phyloP scores from a whole-genome alignment of 2,113 vertebrate species.

The Numida meleagris region DNA sequence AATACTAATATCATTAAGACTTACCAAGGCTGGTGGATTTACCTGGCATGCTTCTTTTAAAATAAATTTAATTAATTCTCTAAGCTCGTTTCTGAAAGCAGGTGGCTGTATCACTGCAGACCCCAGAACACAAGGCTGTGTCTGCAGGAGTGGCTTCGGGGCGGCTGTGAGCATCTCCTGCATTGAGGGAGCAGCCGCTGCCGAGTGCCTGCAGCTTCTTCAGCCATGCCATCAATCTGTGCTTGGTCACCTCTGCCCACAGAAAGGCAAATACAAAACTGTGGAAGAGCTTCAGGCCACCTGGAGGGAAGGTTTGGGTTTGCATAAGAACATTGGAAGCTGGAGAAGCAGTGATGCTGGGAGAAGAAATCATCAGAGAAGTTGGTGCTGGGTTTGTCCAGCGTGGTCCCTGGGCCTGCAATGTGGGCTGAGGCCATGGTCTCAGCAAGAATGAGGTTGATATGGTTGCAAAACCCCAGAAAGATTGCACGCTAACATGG shows the following conservation, averaged over 20 bases:
- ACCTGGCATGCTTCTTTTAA: neutral
- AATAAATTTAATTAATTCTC: neutral
- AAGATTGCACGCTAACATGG: neutral
- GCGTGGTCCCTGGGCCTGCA: neutral
- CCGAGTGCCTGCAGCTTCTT: neutral
- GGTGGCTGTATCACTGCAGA: neutral
- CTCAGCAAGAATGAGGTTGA: neutral
- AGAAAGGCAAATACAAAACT: neutral
- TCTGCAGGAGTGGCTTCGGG: neutral
- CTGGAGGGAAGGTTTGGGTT: neutral
- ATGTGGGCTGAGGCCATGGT: neutral
- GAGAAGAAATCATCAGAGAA: neutral
- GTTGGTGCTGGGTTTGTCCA: neutral
- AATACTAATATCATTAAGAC: neutral
- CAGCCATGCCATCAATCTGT: neutral
- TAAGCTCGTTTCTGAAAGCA: neutral
- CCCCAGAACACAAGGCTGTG: neutral
- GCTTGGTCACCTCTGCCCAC: neutral
- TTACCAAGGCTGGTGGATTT: neutral
- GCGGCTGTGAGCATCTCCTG: neutral
- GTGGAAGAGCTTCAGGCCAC: neutral
- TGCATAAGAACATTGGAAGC: rapidly evolving
- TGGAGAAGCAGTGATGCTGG: rapidly evolving
- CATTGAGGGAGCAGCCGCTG: neutral
- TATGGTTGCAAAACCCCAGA: neutral